A percentile compares a stretch with the other conserved stretches of the same genome.
Evolutionary conservation across 2,888 invertebrate genomes (phyloP).

Genomic region (Acrocyrtus sp.): DNA sequence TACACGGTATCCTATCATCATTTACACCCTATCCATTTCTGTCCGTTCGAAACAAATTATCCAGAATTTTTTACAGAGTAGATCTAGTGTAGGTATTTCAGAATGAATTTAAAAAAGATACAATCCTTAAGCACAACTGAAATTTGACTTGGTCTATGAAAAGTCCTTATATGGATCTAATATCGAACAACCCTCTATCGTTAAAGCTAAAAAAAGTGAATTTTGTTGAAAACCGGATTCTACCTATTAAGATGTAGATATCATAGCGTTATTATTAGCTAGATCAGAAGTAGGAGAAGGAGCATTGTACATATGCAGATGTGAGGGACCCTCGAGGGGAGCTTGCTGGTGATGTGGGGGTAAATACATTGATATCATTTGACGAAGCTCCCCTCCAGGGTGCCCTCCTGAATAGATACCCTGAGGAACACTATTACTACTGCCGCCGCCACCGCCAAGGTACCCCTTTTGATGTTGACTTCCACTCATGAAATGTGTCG

Average conservation of each 20-base stretch:
- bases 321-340: conserved; percentile 70
- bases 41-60: no score
- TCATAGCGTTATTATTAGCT: conserved; percentile 55
- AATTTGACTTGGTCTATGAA: no score
- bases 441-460: conserved; percentile 66
- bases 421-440: conserved; percentile 74
- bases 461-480: conserved; percentile 48
- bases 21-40: no score
- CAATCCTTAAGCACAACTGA: no score
- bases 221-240: no score
- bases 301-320: conserved; percentile 65
- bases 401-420: conserved; percentile 67
- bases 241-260: conserved; percentile 50
- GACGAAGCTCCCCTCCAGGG: conserved; percentile 72
- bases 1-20: no score
- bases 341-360: conserved; percentile 75
- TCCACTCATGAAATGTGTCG: conserved; percentile 64
- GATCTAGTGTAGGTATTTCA: no score
- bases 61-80: no score
- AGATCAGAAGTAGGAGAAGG: conserved; percentile 53
- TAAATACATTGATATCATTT: conserved; percentile 83
- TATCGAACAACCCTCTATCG: no score
- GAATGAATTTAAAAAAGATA: no score
- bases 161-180: no score
- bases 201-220: no score